Evolutionary conservation across 2,888 invertebrate genomes (phyloP).

Genomic region (Heliconius ismenius): DNA sequence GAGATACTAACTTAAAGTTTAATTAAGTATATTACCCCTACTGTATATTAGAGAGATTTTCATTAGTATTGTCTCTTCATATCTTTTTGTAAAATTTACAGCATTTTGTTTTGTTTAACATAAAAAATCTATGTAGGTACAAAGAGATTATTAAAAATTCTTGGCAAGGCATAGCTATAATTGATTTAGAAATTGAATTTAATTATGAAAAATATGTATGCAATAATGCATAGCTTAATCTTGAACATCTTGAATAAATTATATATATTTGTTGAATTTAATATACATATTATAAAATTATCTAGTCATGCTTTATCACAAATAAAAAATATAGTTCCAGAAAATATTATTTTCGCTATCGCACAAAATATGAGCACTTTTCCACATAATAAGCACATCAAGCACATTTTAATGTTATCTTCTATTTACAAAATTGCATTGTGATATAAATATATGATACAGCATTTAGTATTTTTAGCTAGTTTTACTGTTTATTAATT

Average conservation of each 20-base stretch:
- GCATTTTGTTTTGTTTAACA: not conserved
- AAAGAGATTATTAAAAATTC: not conserved
- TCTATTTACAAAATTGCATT: conserved; percentile 30
- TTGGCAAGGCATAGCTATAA: not conserved
- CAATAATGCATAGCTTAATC: not conserved
- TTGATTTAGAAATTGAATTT: conserved; percentile 8
- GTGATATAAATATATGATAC: conserved; percentile 27
- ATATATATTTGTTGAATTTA: not conserved
- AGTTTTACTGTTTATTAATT: conserved; percentile 11
- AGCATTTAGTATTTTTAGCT: conserved; percentile 15
- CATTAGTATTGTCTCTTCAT: conserved; percentile 8
- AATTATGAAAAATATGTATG: not conserved
- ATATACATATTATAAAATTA: not conserved
- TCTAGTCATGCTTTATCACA: conserved; percentile 33
- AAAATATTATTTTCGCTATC: conserved; percentile 25
- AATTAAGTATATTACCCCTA: conserved; percentile 16
- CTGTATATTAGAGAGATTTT: conserved; percentile 12
- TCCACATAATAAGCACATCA: conserved; percentile 41
- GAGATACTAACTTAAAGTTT: conserved; percentile 12
- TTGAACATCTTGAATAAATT: not conserved
- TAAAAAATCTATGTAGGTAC: conserved; percentile 10
- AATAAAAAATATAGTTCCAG: conserved; percentile 6
- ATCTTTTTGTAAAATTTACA: conserved; percentile 13
- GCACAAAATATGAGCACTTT: conserved; percentile 41
- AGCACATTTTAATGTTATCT: conserved; percentile 37